These are phyloP conservation scores for Solea senegalensis DNA, from an alignment of 2,113 vertebrate genomes.

Conservation along the genomic window DNA sequence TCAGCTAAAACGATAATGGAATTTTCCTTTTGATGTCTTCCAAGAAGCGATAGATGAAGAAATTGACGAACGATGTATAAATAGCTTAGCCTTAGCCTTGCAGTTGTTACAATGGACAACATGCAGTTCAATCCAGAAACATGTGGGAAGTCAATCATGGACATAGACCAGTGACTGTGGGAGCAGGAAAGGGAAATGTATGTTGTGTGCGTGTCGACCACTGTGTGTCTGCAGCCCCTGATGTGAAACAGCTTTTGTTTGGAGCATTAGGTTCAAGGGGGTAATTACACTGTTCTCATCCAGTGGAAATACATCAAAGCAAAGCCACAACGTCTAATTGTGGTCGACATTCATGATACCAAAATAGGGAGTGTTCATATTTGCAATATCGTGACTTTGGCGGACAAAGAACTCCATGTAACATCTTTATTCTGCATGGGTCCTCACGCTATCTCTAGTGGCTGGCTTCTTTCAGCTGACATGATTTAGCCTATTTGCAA, in stretches of 20 bases:
- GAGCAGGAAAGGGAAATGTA: neutral
- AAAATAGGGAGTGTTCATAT: slow-evolving; percentile 20
- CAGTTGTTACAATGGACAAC: too few species aligned
- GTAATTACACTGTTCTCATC: slow-evolving; percentile 52
- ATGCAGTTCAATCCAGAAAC: too few species aligned
- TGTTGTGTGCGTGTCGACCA: neutral
- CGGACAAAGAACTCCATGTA: slow-evolving; percentile 23
- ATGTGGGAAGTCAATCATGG: neutral
- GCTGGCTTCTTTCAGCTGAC: slow-evolving; percentile 1
- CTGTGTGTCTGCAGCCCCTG: slow-evolving; percentile 18
- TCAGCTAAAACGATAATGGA: too few species aligned
- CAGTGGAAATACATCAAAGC: slow-evolving; percentile 60
- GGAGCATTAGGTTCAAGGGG: slow-evolving; percentile 25
- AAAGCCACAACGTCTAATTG: slow-evolving; percentile 40
- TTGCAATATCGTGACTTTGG: slow-evolving; percentile 25
- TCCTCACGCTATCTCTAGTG: slow-evolving; percentile 28
- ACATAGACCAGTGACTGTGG: neutral
- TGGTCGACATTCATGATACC: slow-evolving; percentile 20
- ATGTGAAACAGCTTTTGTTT: slow-evolving; percentile 64
- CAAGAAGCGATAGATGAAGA: too few species aligned
- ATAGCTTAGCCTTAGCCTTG: too few species aligned
- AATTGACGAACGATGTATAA: too few species aligned
- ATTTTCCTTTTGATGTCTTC: too few species aligned
- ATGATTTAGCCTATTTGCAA: slow-evolving; percentile 22
- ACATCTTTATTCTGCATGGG: slow-evolving; percentile 1